Evolutionary conservation across 2,113 vertebrate species (phyloP), one percentile per base, ranked within the genome.

Genomic region (Miniopterus natalensis): DNA sequence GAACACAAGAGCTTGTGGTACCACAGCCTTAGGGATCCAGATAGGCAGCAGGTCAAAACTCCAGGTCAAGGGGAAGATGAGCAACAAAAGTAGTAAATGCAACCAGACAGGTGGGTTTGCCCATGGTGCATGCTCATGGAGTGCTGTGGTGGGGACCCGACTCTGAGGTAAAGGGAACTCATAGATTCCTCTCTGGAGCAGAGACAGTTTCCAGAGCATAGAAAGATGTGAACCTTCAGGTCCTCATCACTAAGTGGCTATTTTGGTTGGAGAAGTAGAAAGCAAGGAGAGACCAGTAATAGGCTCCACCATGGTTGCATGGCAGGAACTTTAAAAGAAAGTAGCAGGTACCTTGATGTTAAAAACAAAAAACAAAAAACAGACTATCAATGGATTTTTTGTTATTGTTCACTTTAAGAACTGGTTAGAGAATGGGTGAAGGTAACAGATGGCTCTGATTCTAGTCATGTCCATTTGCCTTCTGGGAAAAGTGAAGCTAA

Each of bases 401-500:
- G 65, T 83, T 5, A 45, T 92, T 49, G 63, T 65, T 53, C 27
- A 95, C 57, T 90, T 92, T 88, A 92, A 95, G 70, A 96, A 66
- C 51, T 87, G 75, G 91, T 95, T 90, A 93, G 96, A 93, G 49
- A 45, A 85, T 93, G 36, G 63, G n/a, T 0, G 1, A 95, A 90
- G 85, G 61, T 95, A 95, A 95, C 73, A 95, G 78, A 96, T 92
- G 86, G 90, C 85, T 96, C 70, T 59, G 84, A 75, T 91, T 93
- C 95, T 94, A 94, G 63, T 91, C 93, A 61, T 96, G 94, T 88
- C 94, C 79, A 94, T 86, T 92, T 96, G 91, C 86, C 88, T 96
- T 96, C 78, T 96, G 96, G 91, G 92, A 96, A 95, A 95, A 96
- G 77, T 17, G 17, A 95, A 95, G 84, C 63, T 80, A 94, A 84